A percentile compares a stretch with the other conserved stretches of the same genome.
These are phyloP conservation scores for Zosterops pallidus DNA, from an alignment of 2,113 vertebrate genomes.

Conservation along the genomic window DNA sequence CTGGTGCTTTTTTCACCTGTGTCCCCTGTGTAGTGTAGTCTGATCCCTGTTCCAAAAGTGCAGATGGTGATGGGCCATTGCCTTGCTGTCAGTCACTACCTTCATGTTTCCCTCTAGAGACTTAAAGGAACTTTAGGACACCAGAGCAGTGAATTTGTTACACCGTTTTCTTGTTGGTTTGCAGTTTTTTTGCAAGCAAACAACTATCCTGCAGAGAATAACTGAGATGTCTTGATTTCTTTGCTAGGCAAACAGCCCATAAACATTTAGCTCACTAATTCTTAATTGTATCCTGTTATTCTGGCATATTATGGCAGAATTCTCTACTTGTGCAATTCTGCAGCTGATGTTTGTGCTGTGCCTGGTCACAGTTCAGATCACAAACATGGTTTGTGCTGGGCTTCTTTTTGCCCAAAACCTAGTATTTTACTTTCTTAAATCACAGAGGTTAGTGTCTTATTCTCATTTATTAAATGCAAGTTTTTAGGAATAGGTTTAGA, in stretches of 20 bases:
- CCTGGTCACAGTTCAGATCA: accelerated
- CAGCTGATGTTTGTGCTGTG: not conserved
- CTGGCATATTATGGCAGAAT: not conserved
- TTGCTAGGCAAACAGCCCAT: not conserved
- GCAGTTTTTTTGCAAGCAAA: not conserved
- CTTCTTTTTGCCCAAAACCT: not conserved
- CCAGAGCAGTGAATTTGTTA: not conserved
- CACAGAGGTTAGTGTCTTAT: not conserved
- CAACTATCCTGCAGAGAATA: not conserved
- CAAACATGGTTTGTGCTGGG: not conserved
- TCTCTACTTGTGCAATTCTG: not conserved
- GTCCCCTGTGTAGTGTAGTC: not conserved
- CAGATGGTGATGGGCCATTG: not conserved
- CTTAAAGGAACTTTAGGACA: not conserved
- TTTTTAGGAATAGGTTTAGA: not conserved
- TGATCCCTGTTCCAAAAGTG: not conserved
- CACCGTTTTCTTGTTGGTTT: accelerated
- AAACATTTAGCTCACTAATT: not conserved
- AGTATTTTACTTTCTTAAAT: not conserved
- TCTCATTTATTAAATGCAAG: not conserved
- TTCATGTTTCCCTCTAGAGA: not conserved
- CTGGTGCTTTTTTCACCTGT: not conserved
- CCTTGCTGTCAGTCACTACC: not conserved
- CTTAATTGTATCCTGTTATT: not conserved
- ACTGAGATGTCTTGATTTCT: not conserved